These are phyloP conservation scores for Drosophila anceps DNA, from an alignment of 2,888 invertebrate species.

Conservation along the genomic window DNA sequence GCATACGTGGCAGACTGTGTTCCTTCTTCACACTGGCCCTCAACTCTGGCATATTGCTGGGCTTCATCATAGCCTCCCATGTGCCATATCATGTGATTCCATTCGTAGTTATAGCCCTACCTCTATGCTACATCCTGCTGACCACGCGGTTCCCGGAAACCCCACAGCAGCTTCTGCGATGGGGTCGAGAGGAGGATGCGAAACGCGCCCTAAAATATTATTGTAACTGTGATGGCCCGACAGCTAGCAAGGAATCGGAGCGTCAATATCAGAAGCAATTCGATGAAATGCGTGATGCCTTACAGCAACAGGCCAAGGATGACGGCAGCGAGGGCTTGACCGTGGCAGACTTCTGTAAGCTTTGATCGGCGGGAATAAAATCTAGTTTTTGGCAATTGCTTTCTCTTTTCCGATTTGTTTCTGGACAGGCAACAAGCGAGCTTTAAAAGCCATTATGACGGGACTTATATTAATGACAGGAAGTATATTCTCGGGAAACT, in stretches of 20 bases:
- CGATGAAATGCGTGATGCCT: constrained; percentile 52
- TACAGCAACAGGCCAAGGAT: constrained; percentile 47
- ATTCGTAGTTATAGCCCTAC: constrained; percentile 57
- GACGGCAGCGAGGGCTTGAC: constrained; percentile 27
- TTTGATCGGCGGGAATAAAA: background rate
- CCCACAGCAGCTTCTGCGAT: constrained; percentile 68
- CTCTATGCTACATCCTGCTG: constrained; percentile 64
- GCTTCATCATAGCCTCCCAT: constrained; percentile 68
- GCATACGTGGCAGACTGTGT: constrained; percentile 81
- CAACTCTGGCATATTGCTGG: constrained; percentile 69
- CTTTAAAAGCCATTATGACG: constrained; percentile 65
- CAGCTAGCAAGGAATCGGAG: constrained; percentile 57
- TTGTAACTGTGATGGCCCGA: constrained; percentile 57
- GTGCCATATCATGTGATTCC: constrained; percentile 73
- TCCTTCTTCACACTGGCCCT: constrained; percentile 72
- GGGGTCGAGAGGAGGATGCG: constrained; percentile 60
- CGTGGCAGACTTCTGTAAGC: constrained; percentile 66
- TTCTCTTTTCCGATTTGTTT: background rate
- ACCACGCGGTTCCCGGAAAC: constrained; percentile 69
- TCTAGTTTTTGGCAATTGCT: background rate
- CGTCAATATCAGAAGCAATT: constrained; percentile 58
- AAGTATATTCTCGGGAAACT: constrained; percentile 73
- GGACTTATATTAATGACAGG: constrained; percentile 69
- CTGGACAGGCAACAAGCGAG: constrained; percentile 55
- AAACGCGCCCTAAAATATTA: constrained; percentile 68